A percentile compares a stretch with the other conserved stretches of the same genome.
These are phyloP conservation scores for Agrochola lychnidis DNA, from an alignment of 2,888 invertebrate species.

Conservation along the genomic window DNA sequence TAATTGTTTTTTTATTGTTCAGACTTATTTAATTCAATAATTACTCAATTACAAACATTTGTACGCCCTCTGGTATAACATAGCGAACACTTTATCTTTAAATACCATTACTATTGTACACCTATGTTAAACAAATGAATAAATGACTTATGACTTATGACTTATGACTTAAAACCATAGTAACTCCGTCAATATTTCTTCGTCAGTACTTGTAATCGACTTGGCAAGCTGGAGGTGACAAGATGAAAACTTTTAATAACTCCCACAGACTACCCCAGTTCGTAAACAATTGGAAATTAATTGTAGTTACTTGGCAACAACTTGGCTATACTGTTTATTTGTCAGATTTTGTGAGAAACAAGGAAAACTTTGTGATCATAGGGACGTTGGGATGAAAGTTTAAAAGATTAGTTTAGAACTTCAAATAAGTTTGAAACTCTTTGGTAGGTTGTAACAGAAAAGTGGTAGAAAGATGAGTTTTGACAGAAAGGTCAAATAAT, in stretches of 20 bases:
- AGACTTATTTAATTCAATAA: no score
- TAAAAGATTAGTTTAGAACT: conserved; percentile 16
- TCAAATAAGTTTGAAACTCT: not conserved
- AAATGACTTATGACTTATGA: no score
- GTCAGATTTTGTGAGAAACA: conserved; percentile 42
- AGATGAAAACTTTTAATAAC: conserved; percentile 67
- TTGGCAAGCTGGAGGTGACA: conserved; percentile 40
- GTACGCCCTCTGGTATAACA: no score
- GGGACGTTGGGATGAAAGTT: conserved; percentile 22
- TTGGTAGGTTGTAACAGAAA: not conserved
- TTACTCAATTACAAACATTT: no score
- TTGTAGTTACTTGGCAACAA: conserved; percentile 54
- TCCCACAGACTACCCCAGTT: conserved; percentile 46
- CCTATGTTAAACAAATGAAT: no score
- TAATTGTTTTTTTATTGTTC: no score
- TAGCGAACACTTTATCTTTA: no score
- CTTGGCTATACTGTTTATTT: conserved; percentile 34
- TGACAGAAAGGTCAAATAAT: not conserved
- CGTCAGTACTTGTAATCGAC: conserved; percentile 38
- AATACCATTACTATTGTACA: no score
- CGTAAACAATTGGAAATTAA: conserved; percentile 68
- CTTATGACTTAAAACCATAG: not conserved
- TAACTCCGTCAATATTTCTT: conserved; percentile 29
- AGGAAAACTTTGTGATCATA: conserved; percentile 19
- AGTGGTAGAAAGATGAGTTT: not conserved